Percentiles rank a stretch among this genome's conserved stretches.
Evolutionary conservation across 2,113 vertebrate species (phyloP).

Genomic region (Nothocercus nigrocapillus): DNA sequence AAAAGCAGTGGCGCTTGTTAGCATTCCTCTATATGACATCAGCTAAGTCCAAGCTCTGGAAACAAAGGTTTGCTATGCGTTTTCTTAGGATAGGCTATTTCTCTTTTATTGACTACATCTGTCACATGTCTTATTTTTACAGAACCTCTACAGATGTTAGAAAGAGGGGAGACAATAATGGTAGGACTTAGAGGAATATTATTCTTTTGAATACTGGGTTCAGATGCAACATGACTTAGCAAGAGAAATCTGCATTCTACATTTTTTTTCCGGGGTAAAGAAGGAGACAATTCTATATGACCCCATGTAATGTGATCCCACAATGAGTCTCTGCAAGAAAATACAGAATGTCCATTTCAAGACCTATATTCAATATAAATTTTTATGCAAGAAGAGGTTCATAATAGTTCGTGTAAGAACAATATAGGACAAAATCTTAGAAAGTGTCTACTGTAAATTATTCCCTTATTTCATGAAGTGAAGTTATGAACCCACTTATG

Average conservation of each 20-base stretch:
- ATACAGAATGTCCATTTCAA: background rate
- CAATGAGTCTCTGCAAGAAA: background rate
- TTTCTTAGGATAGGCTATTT: constrained; percentile 31
- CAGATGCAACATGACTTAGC: background rate
- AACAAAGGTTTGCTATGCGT: rapidly evolving
- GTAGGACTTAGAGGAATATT: background rate
- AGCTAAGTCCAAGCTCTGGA: background rate
- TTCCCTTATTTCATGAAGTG: background rate
- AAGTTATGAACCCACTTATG: too few relatives aligned
- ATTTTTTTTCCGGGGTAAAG: background rate
- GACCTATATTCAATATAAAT: background rate
- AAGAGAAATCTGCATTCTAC: background rate
- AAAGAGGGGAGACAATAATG: background rate
- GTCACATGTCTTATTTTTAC: constrained; percentile 18
- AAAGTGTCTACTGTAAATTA: rapidly evolving
- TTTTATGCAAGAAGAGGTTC: background rate
- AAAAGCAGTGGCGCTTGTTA: background rate
- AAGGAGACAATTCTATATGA: background rate
- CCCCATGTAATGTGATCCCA: background rate
- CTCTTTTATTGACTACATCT: background rate
- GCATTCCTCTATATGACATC: background rate
- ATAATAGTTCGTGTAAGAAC: background rate
- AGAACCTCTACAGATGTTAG: background rate
- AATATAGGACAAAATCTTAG: background rate
- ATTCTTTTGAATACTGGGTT: background rate